A percentile compares a stretch with the other conserved stretches of the same genome.
phyloP scores from a whole-genome alignment of 2,888 invertebrate species.

The Chymomyza amoena region DNA sequence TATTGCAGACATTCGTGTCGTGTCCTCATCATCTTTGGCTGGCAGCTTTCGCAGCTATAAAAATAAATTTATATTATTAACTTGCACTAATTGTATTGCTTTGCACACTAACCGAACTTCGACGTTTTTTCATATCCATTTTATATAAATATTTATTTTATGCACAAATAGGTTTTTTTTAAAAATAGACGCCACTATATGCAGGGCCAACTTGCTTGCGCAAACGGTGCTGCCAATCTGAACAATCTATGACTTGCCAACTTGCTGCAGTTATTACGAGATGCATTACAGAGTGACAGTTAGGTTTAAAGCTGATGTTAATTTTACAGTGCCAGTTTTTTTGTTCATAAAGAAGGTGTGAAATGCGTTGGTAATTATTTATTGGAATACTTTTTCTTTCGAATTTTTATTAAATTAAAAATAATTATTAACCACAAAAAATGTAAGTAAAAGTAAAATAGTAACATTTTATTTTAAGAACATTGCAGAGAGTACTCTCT shows the following conservation, averaged over 20 bases:
- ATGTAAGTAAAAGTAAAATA: too few relatives aligned
- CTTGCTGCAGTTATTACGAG: not conserved
- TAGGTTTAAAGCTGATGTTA: not conserved
- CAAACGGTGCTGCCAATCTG: not conserved
- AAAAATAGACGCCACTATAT: not conserved
- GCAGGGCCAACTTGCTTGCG: not conserved
- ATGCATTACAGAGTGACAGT: not conserved
- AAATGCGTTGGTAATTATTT: too few relatives aligned
- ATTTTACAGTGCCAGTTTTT: not conserved
- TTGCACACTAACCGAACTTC: constrained; percentile 47
- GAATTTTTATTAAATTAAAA: too few relatives aligned
- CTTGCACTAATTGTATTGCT: not conserved
- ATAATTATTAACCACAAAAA: too few relatives aligned
- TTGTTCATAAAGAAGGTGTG: too few relatives aligned
- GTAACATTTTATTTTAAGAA: too few relatives aligned
- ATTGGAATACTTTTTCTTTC: too few relatives aligned
- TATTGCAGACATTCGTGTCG: not conserved
- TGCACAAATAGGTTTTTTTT: not conserved
- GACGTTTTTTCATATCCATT: constrained; percentile 42
- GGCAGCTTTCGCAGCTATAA: not conserved
- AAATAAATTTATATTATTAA: not conserved
- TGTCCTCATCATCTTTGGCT: not conserved
- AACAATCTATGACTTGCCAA: not conserved
- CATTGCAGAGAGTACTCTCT: too few relatives aligned
- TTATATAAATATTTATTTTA: not conserved